A percentile compares a stretch with the other conserved stretches of the same genome.
phyloP scores from a whole-genome alignment of 2,113 vertebrate species.

The Campylorhamphus procurvoides region DNA sequence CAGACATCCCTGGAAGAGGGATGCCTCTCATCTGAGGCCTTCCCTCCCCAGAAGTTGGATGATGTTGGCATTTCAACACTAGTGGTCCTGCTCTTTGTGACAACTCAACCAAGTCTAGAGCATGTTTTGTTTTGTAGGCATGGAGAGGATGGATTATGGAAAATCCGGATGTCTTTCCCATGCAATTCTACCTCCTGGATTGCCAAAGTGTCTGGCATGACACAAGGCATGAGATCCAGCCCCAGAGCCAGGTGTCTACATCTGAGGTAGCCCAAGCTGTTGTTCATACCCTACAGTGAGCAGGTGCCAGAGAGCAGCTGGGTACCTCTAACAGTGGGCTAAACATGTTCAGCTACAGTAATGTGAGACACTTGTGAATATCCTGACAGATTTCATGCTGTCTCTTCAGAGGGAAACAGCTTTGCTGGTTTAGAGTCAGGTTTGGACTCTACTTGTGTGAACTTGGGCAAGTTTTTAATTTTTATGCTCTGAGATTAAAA shows the following conservation, averaged over 20 bases:
- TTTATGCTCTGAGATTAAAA: not conserved
- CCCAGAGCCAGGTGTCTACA: not conserved
- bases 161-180: not conserved
- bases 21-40: not conserved
- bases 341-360: not conserved
- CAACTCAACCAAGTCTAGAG: not conserved
- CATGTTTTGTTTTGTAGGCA: not conserved
- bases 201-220: accelerated
- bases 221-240: not conserved
- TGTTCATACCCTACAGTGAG: not conserved
- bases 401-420: not conserved
- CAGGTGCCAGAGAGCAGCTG: not conserved
- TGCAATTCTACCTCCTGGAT: not conserved
- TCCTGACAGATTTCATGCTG: not conserved
- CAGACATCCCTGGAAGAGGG: not conserved
- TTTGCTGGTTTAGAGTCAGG: not conserved
- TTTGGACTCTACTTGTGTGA: not conserved
- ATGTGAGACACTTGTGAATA: not conserved
- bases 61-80: not conserved
- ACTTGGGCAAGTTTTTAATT: not conserved
- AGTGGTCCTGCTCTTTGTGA: not conserved
- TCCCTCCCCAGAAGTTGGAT: not conserved
- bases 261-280: accelerated
- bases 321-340: not conserved
- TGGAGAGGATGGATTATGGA: not conserved